Conservation (phyloP, 2,113 vertebrate genomes). For the Paedocypris sp. region DNA sequence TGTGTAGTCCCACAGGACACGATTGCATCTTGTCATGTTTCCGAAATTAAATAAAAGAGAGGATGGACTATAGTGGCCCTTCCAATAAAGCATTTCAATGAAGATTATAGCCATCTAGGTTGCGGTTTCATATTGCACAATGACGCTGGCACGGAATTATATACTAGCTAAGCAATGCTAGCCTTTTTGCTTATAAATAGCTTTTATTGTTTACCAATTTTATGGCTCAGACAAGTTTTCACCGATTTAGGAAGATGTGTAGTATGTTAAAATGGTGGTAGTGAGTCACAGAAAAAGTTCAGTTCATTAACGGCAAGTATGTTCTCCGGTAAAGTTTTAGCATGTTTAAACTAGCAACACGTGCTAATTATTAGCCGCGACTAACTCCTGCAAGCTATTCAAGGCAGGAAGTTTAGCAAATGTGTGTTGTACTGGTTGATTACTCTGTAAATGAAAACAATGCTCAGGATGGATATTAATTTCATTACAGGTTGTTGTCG, state of each 20-base stretch:
- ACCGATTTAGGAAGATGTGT: no score
- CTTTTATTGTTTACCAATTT: no score
- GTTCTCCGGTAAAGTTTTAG: not conserved
- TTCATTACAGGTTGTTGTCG: not conserved
- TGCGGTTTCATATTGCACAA: not conserved
- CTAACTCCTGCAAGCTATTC: not conserved
- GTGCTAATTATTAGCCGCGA: not conserved
- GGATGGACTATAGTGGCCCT: slow-evolving; percentile 2
- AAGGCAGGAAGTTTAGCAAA: not conserved
- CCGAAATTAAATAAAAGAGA: slow-evolving; percentile 9
- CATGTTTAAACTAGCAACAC: not conserved
- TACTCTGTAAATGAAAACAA: not conserved
- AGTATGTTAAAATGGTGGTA: not conserved
- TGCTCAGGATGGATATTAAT: not conserved
- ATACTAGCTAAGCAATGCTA: not conserved
- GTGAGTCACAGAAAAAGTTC: not conserved
- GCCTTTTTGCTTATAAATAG: no score
- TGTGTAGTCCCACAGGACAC: not conserved
- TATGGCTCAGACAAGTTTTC: no score
- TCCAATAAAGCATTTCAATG: slow-evolving; percentile 7
- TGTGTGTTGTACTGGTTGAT: not conserved
- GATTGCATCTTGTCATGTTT: not conserved
- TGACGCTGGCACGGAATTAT: slow-evolving; percentile 5
- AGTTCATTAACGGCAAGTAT: not conserved
- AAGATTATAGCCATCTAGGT: slow-evolving; percentile 10